phyloP scores from a whole-genome alignment of 2,113 vertebrate genomes.

The Aramus guarauna region DNA sequence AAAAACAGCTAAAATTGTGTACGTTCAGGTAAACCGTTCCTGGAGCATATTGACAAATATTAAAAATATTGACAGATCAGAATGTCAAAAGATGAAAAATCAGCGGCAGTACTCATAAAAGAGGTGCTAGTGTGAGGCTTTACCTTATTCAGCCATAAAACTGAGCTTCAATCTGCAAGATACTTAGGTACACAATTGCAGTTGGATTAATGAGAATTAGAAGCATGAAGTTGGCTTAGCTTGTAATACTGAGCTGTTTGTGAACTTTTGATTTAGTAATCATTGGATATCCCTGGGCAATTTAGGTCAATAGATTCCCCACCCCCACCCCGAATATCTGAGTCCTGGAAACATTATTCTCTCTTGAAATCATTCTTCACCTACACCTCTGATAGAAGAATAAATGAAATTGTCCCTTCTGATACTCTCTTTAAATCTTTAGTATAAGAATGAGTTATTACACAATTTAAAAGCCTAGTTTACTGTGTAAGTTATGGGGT shows the following conservation, averaged over 20 bases:
- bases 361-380: background rate
- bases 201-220: background rate
- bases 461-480: background rate
- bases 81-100: background rate
- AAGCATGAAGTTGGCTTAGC: background rate
- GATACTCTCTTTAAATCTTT: background rate
- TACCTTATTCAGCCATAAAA: background rate
- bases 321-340: background rate
- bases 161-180: background rate
- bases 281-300: background rate
- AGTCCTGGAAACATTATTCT: background rate
- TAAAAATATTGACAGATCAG: background rate
- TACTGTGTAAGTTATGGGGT: background rate
- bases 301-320: background rate
- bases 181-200: background rate
- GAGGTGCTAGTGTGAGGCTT: background rate
- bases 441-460: background rate
- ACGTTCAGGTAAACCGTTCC: background rate
- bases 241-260: background rate
- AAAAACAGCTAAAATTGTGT: background rate
- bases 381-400: slow-evolving; percentile 4
- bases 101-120: background rate
- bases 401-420: background rate
- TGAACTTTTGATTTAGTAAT: background rate
- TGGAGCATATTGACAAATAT: background rate